phyloP scores from a whole-genome alignment of 2,888 invertebrate genomes.

The Ryuthela nishihirai region DNA sequence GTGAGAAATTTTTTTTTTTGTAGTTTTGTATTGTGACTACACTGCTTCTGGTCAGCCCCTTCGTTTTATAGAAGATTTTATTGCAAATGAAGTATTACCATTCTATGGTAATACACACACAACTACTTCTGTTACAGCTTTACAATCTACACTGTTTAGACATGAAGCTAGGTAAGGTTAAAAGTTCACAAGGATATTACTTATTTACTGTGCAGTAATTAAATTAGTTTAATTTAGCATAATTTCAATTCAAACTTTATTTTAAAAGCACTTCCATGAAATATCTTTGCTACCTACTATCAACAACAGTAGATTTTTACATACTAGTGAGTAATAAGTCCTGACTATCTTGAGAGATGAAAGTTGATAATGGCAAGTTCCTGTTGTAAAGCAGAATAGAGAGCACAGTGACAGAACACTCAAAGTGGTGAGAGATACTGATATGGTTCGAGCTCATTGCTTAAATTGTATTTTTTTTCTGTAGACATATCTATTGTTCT shows the following conservation, averaged over 20 bases:
- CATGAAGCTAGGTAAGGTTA: constrained; percentile 55
- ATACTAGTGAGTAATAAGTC: too few species aligned
- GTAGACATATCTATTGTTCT: too few species aligned
- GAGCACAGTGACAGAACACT: too few species aligned
- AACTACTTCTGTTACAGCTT: constrained; percentile 75
- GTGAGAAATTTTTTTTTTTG: constrained; percentile 42
- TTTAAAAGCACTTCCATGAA: too few species aligned
- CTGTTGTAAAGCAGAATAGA: too few species aligned
- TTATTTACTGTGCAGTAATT: background rate
- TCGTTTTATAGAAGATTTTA: constrained; percentile 80
- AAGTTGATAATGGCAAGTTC: too few species aligned
- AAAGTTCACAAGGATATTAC: background rate
- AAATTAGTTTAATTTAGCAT: background rate
- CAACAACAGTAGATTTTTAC: too few species aligned
- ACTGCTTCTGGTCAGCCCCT: constrained; percentile 77
- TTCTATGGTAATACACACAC: constrained; percentile 79
- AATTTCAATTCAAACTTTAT: background rate
- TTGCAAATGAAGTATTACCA: constrained; percentile 71
- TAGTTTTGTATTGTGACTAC: constrained; percentile 75
- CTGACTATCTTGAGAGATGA: too few species aligned
- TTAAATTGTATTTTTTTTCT: too few species aligned
- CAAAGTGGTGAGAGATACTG: too few species aligned
- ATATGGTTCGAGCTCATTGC: too few species aligned
- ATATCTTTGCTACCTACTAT: too few species aligned
- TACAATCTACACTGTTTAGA: constrained; percentile 83